Evolutionary conservation across 1,140 invertebrate species (phyloP).

Genomic region (Drosophila prosaltans): DNA sequence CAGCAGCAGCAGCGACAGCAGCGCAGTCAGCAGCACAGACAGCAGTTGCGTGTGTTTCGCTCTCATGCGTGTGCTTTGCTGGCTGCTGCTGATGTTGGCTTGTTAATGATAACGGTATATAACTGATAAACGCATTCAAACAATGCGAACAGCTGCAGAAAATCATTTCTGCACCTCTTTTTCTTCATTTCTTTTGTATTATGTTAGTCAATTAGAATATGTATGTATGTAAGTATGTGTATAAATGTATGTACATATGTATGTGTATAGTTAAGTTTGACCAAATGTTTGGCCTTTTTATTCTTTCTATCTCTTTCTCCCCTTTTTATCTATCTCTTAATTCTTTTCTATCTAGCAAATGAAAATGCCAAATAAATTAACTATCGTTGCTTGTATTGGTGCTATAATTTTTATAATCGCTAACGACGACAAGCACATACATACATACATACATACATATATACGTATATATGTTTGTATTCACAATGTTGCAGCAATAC

Average conservation of each 20-base stretch:
- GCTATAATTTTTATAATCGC: conserved; percentile 47
- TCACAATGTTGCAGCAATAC: conserved; percentile 61
- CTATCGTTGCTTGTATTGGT: conserved; percentile 28
- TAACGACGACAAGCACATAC: conserved; percentile 16
- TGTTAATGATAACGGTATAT: conserved; percentile 75
- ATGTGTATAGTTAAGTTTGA: background rate
- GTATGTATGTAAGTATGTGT: background rate
- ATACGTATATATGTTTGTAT: background rate
- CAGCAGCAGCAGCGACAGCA: conserved; percentile 1
- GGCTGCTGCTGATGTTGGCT: conserved; percentile 49
- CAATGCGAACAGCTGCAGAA: conserved; percentile 65
- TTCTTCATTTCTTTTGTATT: background rate
- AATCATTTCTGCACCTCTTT: conserved; percentile 27
- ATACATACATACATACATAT: background rate
- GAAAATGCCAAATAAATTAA: conserved; percentile 45
- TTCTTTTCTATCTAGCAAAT: background rate
- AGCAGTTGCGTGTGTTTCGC: conserved; percentile 55
- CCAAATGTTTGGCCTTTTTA: background rate
- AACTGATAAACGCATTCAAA: conserved; percentile 73
- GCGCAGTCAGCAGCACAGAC: background rate
- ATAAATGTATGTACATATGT: background rate
- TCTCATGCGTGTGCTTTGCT: conserved; percentile 44
- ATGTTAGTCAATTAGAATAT: conserved; percentile 18
- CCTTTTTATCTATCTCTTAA: background rate
- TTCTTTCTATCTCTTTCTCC: background rate